Percentiles rank a stretch among this genome's conserved stretches.
Evolutionary conservation across 2,797 vertebrate genomes (phyloP).

Genomic region (Chiloscyllium punctatum): DNA sequence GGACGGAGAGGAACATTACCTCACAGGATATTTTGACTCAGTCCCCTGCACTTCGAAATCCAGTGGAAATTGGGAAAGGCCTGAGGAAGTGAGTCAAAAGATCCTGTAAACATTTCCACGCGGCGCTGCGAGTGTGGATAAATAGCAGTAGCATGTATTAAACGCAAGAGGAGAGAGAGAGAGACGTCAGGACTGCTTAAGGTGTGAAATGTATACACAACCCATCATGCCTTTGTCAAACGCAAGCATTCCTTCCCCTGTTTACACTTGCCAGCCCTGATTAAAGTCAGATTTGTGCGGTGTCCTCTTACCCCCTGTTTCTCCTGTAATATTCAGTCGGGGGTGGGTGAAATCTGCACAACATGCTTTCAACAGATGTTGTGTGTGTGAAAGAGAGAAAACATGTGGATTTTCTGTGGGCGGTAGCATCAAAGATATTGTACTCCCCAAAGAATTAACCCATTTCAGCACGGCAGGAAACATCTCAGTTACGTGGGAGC

Average conservation of each 20-base stretch:
- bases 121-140: background rate
- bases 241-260: background rate
- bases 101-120: background rate
- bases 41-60: background rate
- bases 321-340: background rate
- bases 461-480: background rate
- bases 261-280: background rate
- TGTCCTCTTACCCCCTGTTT: background rate
- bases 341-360: too few relatives aligned
- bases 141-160: background rate
- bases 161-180: too few relatives aligned
- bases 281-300: background rate
- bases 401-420: background rate
- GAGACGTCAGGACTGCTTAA: too few relatives aligned
- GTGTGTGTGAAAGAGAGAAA: background rate
- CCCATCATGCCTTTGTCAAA: background rate
- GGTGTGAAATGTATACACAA: background rate
- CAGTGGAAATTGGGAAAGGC: background rate
- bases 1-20: background rate
- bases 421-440: background rate
- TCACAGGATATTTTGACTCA: background rate
- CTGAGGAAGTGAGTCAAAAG: background rate
- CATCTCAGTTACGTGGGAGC: too few relatives aligned
- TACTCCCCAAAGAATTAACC: background rate
- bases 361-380: background rate